These are phyloP conservation scores for Drosophila tani DNA, from an alignment of 1,140 invertebrate genomes.

Conservation along the genomic window DNA sequence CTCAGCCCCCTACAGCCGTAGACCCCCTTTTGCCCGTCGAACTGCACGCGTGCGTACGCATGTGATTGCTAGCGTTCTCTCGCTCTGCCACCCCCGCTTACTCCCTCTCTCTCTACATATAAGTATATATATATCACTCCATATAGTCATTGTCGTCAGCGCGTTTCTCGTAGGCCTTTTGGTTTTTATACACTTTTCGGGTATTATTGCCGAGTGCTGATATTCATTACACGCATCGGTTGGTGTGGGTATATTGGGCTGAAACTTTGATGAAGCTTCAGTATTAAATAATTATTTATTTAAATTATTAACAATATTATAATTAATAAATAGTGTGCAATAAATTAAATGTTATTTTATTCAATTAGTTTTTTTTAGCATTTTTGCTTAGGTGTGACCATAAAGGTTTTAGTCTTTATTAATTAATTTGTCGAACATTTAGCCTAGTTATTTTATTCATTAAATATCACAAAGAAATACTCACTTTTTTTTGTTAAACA, in stretches of 20 bases:
- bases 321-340: too few species aligned
- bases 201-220: constrained; percentile 34
- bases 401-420: too few species aligned
- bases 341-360: too few species aligned
- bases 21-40: background rate
- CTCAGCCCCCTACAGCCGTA: background rate
- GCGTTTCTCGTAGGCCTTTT: constrained; percentile 35
- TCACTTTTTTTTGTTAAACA: too few species aligned
- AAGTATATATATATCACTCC: constrained; percentile 13
- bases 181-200: constrained; percentile 37
- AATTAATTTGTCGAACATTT: too few species aligned
- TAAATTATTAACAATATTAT: background rate
- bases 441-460: too few species aligned
- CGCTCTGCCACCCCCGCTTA: background rate
- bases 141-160: constrained; percentile 57
- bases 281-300: background rate
- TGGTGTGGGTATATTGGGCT: background rate
- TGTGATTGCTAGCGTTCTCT: constrained; percentile 35
- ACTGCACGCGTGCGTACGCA: constrained; percentile 58
- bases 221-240: constrained; percentile 1
- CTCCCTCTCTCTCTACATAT: background rate
- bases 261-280: too few species aligned
- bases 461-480: too few species aligned
- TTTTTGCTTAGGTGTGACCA: too few species aligned
- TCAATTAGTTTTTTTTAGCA: too few species aligned